A percentile compares a stretch with the other conserved stretches of the same genome.
phyloP scores from a whole-genome alignment of 2,888 invertebrate species.

The Aradus depressus region DNA sequence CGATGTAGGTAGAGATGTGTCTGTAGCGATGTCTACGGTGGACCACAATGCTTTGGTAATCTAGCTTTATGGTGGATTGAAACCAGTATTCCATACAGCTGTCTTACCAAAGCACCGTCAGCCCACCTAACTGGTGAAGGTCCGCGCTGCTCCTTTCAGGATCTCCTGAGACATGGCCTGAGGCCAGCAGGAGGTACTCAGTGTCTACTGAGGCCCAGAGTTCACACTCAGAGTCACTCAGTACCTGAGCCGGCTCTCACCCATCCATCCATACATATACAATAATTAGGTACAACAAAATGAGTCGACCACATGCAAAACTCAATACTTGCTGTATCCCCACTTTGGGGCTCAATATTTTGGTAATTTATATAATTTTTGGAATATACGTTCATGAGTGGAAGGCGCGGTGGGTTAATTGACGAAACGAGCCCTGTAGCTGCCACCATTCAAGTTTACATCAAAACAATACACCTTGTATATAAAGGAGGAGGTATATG shows the following conservation, averaged over 20 bases:
- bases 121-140: conserved; percentile 30
- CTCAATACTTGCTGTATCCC: too few species aligned
- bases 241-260: conserved; percentile 53
- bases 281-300: not conserved
- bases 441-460: too few species aligned
- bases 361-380: too few species aligned
- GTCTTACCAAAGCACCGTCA: conserved; percentile 76
- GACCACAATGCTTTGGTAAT: conserved; percentile 84
- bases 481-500: too few species aligned
- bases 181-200: conserved; percentile 38
- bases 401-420: too few species aligned
- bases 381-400: too few species aligned
- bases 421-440: too few species aligned
- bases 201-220: conserved; percentile 34
- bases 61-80: conserved; percentile 76
- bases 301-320: too few species aligned
- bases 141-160: conserved; percentile 37
- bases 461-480: too few species aligned
- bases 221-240: conserved; percentile 75
- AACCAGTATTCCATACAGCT: conserved; percentile 78
- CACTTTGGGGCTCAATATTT: too few species aligned
- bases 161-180: conserved; percentile 41
- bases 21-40: too few species aligned
- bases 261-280: not conserved
- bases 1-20: too few species aligned